These are phyloP conservation scores for Frankliniella fusca DNA, from an alignment of 2,888 invertebrate genomes.

Conservation along the genomic window DNA sequence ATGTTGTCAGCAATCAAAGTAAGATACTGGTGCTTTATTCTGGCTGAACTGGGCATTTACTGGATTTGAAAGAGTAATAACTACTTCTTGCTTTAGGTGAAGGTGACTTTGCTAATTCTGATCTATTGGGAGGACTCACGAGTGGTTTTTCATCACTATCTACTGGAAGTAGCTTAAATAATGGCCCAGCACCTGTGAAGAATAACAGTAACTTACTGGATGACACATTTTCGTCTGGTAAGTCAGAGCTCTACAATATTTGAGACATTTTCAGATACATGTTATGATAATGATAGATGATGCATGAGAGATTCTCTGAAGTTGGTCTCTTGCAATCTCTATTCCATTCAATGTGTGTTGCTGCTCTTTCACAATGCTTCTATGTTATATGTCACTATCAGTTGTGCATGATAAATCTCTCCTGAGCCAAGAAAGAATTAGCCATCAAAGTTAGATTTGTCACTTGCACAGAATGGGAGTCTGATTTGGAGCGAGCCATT, in stretches of 20 bases:
- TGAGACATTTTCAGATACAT: not conserved
- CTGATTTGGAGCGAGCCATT: slow-evolving; percentile 15
- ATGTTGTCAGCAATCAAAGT: slow-evolving; percentile 12
- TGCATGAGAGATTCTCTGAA: too few relatives aligned
- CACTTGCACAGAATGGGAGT: slow-evolving; percentile 17
- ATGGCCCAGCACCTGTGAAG: not conserved
- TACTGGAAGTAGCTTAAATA: not conserved
- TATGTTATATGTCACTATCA: too few relatives aligned
- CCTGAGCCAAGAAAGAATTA: not conserved
- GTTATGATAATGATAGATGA: too few relatives aligned
- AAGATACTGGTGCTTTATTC: not conserved
- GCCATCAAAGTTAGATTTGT: slow-evolving; percentile 4
- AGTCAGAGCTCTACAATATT: not conserved
- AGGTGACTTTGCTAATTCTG: slow-evolving; percentile 28
- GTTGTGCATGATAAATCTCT: not conserved
- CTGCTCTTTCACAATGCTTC: too few relatives aligned
- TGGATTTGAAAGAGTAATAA: not conserved
- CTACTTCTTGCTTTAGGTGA: not conserved
- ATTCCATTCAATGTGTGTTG: too few relatives aligned
- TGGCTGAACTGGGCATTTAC: not conserved
- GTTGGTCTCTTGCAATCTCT: too few relatives aligned
- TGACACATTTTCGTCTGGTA: slow-evolving; percentile 2
- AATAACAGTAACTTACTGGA: slow-evolving; percentile 6
- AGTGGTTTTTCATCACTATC: slow-evolving; percentile 22
- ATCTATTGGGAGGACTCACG: slow-evolving; percentile 30